A percentile compares a stretch with the other conserved stretches of the same genome.
phyloP scores from a whole-genome alignment of 2,888 invertebrate genomes.

The Lasioglossum morio region DNA sequence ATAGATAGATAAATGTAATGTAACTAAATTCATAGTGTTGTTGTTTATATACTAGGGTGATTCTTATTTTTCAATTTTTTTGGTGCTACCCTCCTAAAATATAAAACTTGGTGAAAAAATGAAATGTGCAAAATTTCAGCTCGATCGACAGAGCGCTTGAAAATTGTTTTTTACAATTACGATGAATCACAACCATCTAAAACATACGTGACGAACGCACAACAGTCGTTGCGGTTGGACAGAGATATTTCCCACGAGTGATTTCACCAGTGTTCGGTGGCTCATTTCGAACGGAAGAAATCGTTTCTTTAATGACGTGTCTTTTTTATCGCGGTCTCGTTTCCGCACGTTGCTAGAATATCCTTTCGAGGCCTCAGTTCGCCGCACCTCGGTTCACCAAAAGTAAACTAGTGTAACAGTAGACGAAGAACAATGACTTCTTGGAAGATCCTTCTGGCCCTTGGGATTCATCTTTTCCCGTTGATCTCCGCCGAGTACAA shows the following conservation, averaged over 20 bases:
- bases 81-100: no score
- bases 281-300: conserved; percentile 33
- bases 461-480: conserved; percentile 18
- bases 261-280: background rate
- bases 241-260: background rate
- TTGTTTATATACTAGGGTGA: no score
- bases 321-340: conserved; percentile 73
- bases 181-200: background rate
- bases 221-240: background rate
- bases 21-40: no score
- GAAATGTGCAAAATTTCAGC: no score
- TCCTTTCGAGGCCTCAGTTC: conserved; percentile 67
- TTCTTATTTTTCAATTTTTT: no score
- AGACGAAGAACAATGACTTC: conserved; percentile 41
- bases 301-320: conserved; percentile 72
- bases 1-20: no score
- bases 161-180: no score
- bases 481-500: conserved; percentile 43
- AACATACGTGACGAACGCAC: background rate
- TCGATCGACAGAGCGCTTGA: no score
- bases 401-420: conserved; percentile 31
- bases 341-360: conserved; percentile 79
- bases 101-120: no score
- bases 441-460: conserved; percentile 25
- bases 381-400: background rate